phyloP scores from a whole-genome alignment of 2,113 vertebrate genomes.

The Tetraodon nigroviridis region DNA sequence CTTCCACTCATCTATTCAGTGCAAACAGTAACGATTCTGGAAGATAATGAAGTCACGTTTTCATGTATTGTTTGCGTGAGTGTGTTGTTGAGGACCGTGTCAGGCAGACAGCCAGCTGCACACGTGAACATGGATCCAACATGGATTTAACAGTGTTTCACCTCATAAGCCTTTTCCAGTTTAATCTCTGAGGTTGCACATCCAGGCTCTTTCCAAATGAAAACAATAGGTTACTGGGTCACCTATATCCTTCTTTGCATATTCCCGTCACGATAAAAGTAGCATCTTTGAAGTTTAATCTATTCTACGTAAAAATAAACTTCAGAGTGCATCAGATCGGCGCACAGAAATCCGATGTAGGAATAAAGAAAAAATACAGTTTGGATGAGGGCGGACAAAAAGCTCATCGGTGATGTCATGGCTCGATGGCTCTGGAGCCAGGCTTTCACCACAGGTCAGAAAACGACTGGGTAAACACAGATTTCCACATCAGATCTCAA shows the following conservation, averaged over 20 bases:
- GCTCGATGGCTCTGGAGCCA: slow-evolving; percentile 35
- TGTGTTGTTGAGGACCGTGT: slow-evolving; percentile 33
- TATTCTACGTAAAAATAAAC: slow-evolving; percentile 7
- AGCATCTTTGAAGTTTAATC: not conserved
- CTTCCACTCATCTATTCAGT: slow-evolving; percentile 2
- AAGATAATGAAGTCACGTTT: slow-evolving; percentile 28
- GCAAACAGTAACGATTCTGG: slow-evolving; percentile 25
- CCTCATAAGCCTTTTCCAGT: slow-evolving; percentile 62
- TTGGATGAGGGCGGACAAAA: not conserved
- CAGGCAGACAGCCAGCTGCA: slow-evolving; percentile 52
- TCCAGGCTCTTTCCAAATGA: not conserved
- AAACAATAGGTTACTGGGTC: not conserved
- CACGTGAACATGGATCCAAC: slow-evolving; percentile 61
- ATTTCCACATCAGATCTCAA: slow-evolving; percentile 19
- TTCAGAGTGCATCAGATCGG: not conserved
- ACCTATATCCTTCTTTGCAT: not conserved
- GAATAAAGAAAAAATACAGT: slow-evolving; percentile 11
- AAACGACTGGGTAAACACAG: not conserved
- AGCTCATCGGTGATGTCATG: slow-evolving; percentile 24
- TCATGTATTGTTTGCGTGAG: slow-evolving; percentile 34
- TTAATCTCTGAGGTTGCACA: slow-evolving; percentile 59
- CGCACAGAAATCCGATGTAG: slow-evolving; percentile 13
- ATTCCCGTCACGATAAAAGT: not conserved
- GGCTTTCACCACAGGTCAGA: slow-evolving; percentile 11
- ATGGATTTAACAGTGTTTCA: slow-evolving; percentile 61